phyloP scores from a whole-genome alignment of 2,888 invertebrate genomes.

The Hirtodrosophila cameraria region DNA sequence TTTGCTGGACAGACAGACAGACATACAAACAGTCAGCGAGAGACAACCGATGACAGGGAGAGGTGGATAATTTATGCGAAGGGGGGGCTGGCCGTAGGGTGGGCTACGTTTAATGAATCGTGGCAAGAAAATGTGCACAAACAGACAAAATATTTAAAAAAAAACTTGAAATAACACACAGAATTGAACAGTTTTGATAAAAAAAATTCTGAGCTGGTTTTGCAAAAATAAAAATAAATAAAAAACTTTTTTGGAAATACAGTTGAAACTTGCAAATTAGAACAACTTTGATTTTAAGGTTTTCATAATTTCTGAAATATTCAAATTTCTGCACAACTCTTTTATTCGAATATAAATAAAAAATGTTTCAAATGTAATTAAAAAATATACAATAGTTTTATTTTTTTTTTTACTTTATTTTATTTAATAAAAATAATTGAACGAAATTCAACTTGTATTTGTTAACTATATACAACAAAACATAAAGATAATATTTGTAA shows the following conservation, averaged over 20 bases:
- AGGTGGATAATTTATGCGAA: slow-evolving; percentile 64
- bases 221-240: not conserved
- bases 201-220: not conserved
- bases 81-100: not conserved
- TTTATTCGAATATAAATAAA: no score
- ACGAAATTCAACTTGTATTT: no score
- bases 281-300: no score
- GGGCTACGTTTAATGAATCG: slow-evolving; percentile 37
- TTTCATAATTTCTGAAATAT: no score
- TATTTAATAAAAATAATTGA: no score
- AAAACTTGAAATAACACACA: slow-evolving; percentile 3
- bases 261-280: not conserved
- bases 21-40: not conserved
- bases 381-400: no score
- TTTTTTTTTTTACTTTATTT: no score
- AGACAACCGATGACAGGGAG: slow-evolving; percentile 64
- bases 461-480: no score
- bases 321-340: no score
- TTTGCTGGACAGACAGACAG: slow-evolving; percentile 21
- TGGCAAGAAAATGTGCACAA: slow-evolving; percentile 12
- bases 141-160: not conserved
- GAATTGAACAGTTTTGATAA: not conserved
- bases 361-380: no score
- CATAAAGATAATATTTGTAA: no score
- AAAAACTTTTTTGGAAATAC: not conserved